These are phyloP conservation scores for Eulemur macaco DNA, from an alignment of 2,113 vertebrate genomes.

Conservation along the genomic window DNA sequence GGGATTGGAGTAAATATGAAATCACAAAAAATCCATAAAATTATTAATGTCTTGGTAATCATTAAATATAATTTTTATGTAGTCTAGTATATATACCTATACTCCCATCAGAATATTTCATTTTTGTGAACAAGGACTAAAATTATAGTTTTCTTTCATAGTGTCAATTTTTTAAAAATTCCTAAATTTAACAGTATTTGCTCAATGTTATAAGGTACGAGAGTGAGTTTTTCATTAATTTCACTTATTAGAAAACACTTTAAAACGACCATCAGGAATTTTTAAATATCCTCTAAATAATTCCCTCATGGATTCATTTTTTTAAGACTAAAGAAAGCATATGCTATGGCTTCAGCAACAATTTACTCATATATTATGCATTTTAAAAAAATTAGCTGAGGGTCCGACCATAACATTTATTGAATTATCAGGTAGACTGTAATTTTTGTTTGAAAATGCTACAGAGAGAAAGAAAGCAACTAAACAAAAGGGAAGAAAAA, in stretches of 20 bases:
- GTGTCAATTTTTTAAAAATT: constrained; percentile 33
- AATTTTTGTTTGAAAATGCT: neutral
- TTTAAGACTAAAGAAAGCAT: constrained; percentile 57
- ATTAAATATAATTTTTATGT: neutral
- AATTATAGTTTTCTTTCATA: constrained; percentile 31
- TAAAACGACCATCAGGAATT: constrained; percentile 36
- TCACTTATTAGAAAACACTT: neutral
- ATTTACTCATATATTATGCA: constrained; percentile 72
- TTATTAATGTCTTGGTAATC: neutral
- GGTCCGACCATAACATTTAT: constrained; percentile 30
- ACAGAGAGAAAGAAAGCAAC: neutral
- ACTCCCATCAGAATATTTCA: neutral
- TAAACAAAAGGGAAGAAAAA: neutral
- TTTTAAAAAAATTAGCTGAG: constrained; percentile 61
- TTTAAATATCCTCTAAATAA: constrained; percentile 4
- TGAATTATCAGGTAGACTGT: neutral
- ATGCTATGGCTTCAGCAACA: constrained; percentile 54
- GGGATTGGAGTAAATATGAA: neutral
- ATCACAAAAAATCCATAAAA: neutral
- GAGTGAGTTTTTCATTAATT: neutral
- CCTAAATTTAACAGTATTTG: neutral
- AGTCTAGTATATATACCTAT: neutral
- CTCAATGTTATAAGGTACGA: neutral
- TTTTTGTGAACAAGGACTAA: neutral
- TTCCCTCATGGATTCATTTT: neutral